Evolutionary conservation across 2,888 invertebrate genomes (phyloP), one percentile per base, ranked within the genome.

Genomic region (Venustoraphidia nigricollis): DNA sequence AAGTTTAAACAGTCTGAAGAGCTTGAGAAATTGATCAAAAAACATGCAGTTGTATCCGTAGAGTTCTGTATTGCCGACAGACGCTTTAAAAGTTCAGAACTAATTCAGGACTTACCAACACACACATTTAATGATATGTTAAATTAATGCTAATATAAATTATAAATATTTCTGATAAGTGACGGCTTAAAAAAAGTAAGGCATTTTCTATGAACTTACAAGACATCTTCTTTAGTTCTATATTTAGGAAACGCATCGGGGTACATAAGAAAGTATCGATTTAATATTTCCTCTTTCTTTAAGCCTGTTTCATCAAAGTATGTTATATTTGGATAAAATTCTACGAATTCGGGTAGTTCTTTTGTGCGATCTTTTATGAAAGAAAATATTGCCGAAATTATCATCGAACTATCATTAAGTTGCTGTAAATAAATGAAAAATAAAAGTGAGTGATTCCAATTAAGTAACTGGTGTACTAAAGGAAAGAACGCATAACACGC

Each of bases 351-450:
- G 1, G 70, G 67, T 13, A 96, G 61, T 45, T 76, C 70, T 46
- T 71, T 63, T 36, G 69, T 68, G 9, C 63, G 62, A 56, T 86
- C 83, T 53, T 70, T 65, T 36, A 94, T 63, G 60, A 80, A 83
- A 1, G 94, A 88, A 43, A 85, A 79, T 46, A 98, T 62, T 1
- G 88, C 71, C 6, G 96, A 96, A 56, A 97, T 79, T 47, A 98
- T 95, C 65, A 93, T 86, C 14, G 91, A 83, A 54, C 96, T 97
- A 62, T 98, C 98, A 58, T 88, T 82, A 49, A 98, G 68, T 68
- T 92, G 91, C 73, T 90, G 68, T 45, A 74, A 72, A 57, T 52
- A 55, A 48, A 50, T 38, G 34, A 44, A 45, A 45, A 13, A 44
- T 17, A 34, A 9, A n/a, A n/a, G n/a, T 6, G 17, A 3, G 44